These are phyloP conservation scores for Sylvicapra grimmia DNA, from an alignment of 2,113 vertebrate species.

Conservation along the genomic window DNA sequence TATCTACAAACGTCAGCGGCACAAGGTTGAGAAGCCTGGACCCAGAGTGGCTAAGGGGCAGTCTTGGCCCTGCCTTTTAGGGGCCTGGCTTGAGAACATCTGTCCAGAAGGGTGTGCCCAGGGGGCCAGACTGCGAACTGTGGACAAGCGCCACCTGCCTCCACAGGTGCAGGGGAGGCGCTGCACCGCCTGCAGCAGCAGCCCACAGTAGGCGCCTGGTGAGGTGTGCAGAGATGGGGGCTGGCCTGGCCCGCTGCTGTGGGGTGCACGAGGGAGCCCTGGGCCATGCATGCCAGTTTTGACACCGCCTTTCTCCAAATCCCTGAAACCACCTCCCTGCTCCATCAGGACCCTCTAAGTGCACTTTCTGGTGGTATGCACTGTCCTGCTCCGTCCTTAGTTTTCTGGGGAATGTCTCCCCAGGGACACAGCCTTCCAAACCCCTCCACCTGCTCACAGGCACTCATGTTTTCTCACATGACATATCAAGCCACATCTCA, in stretches of 20 bases:
- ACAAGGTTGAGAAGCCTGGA: not conserved
- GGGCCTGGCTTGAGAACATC: not conserved
- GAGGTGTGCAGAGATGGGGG: not conserved
- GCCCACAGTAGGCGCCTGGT: fast-evolving
- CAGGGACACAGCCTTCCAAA: not conserved
- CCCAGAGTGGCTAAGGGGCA: not conserved
- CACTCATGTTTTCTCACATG: not conserved
- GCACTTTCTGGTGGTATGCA: not conserved
- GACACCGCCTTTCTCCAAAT: not conserved
- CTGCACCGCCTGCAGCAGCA: not conserved
- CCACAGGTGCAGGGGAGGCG: not conserved
- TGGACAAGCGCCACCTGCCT: not conserved
- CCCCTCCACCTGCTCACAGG: not conserved
- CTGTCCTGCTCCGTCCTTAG: not conserved
- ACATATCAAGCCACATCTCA: not conserved
- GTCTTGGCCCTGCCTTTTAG: not conserved
- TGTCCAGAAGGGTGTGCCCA: not conserved
- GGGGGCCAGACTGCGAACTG: not conserved
- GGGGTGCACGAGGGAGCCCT: not conserved
- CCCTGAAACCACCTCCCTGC: not conserved
- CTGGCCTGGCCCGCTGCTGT: not conserved
- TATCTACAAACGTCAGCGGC: not conserved
- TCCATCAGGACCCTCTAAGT: not conserved
- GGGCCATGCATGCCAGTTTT: not conserved
- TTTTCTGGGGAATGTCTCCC: not conserved